A percentile compares a stretch with the other conserved stretches of the same genome.
Evolutionary conservation across 1,140 invertebrate species (phyloP).

Genomic region (Bradysia coprophila): DNA sequence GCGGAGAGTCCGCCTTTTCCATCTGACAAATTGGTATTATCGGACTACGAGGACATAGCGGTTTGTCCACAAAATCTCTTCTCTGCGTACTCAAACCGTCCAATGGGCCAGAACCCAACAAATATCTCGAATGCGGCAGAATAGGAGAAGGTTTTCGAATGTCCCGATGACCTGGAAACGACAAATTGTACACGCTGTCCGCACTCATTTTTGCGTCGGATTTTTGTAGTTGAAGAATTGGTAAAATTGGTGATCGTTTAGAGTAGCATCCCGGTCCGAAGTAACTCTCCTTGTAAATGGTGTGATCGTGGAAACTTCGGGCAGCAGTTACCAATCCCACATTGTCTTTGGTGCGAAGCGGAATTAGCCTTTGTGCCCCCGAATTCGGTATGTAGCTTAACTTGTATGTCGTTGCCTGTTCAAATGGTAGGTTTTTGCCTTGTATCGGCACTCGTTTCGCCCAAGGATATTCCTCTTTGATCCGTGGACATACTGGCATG

Average conservation of each 20-base stretch:
- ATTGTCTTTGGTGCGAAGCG: neutral
- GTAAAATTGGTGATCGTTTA: neutral
- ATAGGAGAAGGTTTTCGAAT: slow-evolving; percentile 21
- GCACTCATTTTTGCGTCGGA: slow-evolving; percentile 26
- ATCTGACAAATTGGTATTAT: slow-evolving; percentile 31
- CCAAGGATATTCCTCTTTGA: slow-evolving; percentile 29
- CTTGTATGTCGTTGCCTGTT: neutral
- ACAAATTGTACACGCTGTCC: slow-evolving; percentile 29
- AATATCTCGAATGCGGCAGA: slow-evolving; percentile 11
- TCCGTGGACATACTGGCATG: slow-evolving; percentile 27
- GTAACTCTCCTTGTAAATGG: neutral
- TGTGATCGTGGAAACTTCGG: neutral
- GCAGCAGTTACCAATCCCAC: slow-evolving; percentile 8
- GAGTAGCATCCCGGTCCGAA: neutral
- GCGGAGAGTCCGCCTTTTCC: slow-evolving; percentile 26
- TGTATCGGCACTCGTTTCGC: slow-evolving; percentile 22
- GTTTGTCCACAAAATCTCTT: slow-evolving; percentile 51
- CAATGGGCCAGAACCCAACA: slow-evolving; percentile 40
- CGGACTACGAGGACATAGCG: slow-evolving; percentile 23
- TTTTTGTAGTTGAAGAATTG: slow-evolving; percentile 13
- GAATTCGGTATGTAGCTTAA: neutral
- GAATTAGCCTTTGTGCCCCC: neutral
- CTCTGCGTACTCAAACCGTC: slow-evolving; percentile 51
- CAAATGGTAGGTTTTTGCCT: neutral
- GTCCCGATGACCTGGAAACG: slow-evolving; percentile 28